phyloP scores from a whole-genome alignment of 2,888 invertebrate genomes.

The Stenoptilia bipunctidactyla region DNA sequence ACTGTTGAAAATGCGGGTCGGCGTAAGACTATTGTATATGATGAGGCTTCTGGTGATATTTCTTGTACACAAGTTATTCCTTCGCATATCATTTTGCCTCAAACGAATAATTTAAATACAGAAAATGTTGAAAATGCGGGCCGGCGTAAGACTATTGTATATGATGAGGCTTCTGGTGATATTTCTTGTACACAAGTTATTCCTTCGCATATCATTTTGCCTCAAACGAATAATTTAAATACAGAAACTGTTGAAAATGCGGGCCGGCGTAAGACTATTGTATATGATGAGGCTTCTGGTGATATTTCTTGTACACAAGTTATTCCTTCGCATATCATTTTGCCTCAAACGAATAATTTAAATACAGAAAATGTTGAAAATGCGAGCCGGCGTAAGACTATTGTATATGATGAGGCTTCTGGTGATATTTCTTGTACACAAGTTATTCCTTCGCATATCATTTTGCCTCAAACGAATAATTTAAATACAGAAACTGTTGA shows the following conservation, averaged over 20 bases:
- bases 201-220: neutral
- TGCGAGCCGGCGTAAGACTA: too few species aligned
- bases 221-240: too few species aligned
- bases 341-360: too few species aligned
- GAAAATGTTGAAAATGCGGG: too few species aligned
- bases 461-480: too few species aligned
- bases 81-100: neutral
- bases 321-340: neutral
- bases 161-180: constrained; percentile 17
- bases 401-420: neutral
- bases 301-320: constrained; percentile 1
- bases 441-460: neutral
- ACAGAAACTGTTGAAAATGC: too few species aligned
- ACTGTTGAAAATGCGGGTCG: too few species aligned
- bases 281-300: neutral
- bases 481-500: too few species aligned
- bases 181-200: constrained; percentile 19
- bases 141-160: constrained; percentile 11
- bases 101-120: too few species aligned
- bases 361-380: too few species aligned
- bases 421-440: neutral
- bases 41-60: constrained; percentile 17
- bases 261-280: neutral
- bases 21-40: constrained; percentile 13
- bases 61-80: constrained; percentile 17